Evolutionary conservation across 2,113 vertebrate species (phyloP).

Genomic region (Nothocercus julius): DNA sequence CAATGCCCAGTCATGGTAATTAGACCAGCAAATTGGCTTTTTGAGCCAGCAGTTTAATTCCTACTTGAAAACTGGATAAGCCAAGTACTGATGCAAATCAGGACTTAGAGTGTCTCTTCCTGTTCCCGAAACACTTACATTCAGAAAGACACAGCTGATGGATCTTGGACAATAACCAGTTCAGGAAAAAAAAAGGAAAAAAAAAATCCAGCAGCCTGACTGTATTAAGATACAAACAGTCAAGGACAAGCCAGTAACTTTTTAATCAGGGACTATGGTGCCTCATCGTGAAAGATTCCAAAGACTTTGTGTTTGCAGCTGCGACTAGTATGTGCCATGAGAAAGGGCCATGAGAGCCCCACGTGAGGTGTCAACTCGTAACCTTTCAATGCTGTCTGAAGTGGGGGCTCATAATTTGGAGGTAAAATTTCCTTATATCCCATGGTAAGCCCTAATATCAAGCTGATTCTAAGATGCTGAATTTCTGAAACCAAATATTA

Average conservation of each 20-base stretch:
- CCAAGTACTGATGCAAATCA: constrained; percentile 47
- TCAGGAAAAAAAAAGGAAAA: not conserved
- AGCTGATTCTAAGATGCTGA: not conserved
- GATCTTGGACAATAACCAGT: constrained; percentile 22
- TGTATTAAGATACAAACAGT: not conserved
- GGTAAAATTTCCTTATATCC: not conserved
- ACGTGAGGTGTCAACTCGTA: not conserved
- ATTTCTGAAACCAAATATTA: not conserved
- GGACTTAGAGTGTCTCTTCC: constrained; percentile 39
- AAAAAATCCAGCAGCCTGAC: not conserved
- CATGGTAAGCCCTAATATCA: not conserved
- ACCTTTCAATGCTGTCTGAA: not conserved
- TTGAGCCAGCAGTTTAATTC: constrained; percentile 33
- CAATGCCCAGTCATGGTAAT: constrained; percentile 12
- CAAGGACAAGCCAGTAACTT: not conserved
- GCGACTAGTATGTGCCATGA: not conserved
- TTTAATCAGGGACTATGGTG: not conserved
- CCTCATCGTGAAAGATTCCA: not conserved
- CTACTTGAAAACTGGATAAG: constrained; percentile 43
- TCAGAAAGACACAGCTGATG: constrained; percentile 45
- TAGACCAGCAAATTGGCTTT: constrained; percentile 60
- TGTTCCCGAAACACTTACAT: constrained; percentile 8
- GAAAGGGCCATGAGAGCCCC: not conserved
- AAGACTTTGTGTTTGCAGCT: not conserved
- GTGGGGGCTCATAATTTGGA: not conserved